Percentiles rank a stretch among this genome's conserved stretches.
Conservation (phyloP, 2,888 invertebrate species). For the Drepana falcataria region DNA sequence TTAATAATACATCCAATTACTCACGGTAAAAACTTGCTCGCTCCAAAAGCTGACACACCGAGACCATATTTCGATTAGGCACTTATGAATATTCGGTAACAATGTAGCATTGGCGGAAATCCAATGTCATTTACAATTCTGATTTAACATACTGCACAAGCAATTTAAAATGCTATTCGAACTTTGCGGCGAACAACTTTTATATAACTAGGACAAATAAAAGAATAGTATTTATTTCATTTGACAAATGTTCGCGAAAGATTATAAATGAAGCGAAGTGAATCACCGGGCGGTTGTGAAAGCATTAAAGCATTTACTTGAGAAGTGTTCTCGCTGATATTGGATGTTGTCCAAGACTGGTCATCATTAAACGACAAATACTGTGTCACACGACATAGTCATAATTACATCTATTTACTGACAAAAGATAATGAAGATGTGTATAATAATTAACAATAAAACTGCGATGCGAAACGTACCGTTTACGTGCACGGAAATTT, state of each 20-base stretch:
- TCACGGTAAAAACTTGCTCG: constrained; percentile 1
- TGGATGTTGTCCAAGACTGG: constrained; percentile 56
- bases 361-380: constrained; percentile 60
- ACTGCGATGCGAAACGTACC: constrained; percentile 3
- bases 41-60: constrained; percentile 22
- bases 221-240: constrained; percentile 24
- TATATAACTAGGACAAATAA: constrained; percentile 25
- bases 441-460: neutral
- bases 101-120: constrained; percentile 66
- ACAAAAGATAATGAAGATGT: constrained; percentile 5
- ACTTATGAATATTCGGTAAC: constrained; percentile 52
- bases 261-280: constrained; percentile 39
- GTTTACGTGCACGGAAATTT: constrained; percentile 11
- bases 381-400: constrained; percentile 39
- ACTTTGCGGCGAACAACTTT: constrained; percentile 24
- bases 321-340: constrained; percentile 34
- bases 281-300: constrained; percentile 36
- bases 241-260: constrained; percentile 32
- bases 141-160: constrained; percentile 57
- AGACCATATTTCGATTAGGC: constrained; percentile 48
- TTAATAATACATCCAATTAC: no score
- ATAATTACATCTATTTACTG: constrained; percentile 30
- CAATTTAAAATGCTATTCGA: constrained; percentile 48
- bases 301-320: constrained; percentile 46
- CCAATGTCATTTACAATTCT: constrained; percentile 66